These are phyloP conservation scores for Alouatta palliata DNA, from an alignment of 2,113 vertebrate species.

Conservation along the genomic window DNA sequence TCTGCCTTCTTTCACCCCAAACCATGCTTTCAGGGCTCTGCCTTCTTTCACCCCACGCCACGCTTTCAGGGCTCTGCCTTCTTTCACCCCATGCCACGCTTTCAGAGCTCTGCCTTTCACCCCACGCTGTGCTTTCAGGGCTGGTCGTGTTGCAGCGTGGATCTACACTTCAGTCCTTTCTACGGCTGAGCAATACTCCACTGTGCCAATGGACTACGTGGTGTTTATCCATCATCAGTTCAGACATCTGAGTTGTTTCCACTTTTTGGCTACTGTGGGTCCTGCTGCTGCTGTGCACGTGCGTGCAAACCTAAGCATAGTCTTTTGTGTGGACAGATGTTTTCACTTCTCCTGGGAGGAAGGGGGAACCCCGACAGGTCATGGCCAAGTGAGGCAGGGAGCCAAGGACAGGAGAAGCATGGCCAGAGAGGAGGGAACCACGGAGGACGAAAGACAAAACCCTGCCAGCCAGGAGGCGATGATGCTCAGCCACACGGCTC, in stretches of 20 bases:
- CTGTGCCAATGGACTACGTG: no score
- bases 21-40: no score
- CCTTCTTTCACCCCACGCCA: background rate
- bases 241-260: background rate
- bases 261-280: background rate
- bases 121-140: no score
- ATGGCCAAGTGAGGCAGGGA: background rate
- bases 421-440: background rate
- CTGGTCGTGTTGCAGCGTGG: fast-evolving
- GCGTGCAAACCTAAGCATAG: fast-evolving
- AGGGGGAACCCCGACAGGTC: background rate
- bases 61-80: no score
- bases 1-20: no score
- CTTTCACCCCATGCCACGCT: no score
- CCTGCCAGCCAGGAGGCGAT: background rate
- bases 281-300: background rate
- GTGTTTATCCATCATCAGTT: no score
- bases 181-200: background rate
- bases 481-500: background rate
- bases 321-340: background rate
- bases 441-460: background rate
- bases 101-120: background rate
- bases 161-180: background rate
- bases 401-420: background rate
- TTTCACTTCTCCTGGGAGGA: background rate